These are phyloP conservation scores for Melierax canorus DNA, from an alignment of 2,113 vertebrate genomes.

Conservation along the genomic window DNA sequence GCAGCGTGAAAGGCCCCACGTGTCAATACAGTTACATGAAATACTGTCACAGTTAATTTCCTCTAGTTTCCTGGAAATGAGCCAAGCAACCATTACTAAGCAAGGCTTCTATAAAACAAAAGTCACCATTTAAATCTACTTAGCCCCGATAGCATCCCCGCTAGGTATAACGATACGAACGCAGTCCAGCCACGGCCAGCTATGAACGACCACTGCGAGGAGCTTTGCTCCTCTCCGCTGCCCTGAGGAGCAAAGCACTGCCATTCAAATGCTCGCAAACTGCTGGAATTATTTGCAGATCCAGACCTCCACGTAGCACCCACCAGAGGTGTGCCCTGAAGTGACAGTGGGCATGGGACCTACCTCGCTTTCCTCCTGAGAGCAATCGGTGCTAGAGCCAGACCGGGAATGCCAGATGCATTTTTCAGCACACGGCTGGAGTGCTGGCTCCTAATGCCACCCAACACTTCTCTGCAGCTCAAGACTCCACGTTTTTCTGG, in stretches of 20 bases:
- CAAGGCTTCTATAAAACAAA: background rate
- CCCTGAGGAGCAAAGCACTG: background rate
- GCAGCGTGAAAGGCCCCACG: background rate
- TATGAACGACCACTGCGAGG: background rate
- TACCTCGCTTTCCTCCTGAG: background rate
- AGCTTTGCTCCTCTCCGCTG: background rate
- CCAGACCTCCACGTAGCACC: too few relatives aligned
- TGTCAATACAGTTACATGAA: background rate
- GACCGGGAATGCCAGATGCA: background rate
- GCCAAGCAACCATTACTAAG: background rate
- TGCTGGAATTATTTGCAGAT: background rate
- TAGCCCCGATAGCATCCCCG: background rate
- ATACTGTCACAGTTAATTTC: background rate
- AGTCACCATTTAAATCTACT: background rate
- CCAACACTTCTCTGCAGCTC: background rate
- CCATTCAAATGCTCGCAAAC: background rate
- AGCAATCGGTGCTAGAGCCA: fast-evolving
- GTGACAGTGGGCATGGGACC: fast-evolving
- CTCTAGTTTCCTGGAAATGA: background rate
- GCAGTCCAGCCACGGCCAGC: background rate
- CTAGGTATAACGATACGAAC: fast-evolving
- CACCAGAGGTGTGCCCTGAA: background rate
- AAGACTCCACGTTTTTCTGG: fast-evolving
- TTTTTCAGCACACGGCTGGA: background rate
- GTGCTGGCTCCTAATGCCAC: background rate